A percentile compares a stretch with the other conserved stretches of the same genome.
These are phyloP conservation scores for Macaria liturata DNA, from an alignment of 2,888 invertebrate genomes.

Conservation along the genomic window DNA sequence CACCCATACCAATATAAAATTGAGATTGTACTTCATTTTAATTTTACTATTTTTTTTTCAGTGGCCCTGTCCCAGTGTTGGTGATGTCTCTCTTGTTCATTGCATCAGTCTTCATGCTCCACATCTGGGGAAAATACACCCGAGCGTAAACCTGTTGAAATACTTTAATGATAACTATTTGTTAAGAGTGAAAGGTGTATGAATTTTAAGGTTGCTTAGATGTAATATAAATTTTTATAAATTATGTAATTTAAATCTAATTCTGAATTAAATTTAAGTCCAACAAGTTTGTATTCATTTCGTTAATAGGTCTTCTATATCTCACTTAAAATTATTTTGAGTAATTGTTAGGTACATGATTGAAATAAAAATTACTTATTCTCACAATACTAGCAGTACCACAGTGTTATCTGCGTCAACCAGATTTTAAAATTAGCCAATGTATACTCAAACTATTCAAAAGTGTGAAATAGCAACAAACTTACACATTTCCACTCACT, in stretches of 20 bases:
- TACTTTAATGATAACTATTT: conserved; percentile 32
- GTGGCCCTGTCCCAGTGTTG: conserved; percentile 99
- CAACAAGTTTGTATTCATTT: conserved; percentile 20
- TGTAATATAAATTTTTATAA: conserved; percentile 44
- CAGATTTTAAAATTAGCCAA: no score
- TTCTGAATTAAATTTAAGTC: conserved; percentile 58
- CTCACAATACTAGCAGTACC: no score
- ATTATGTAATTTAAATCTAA: conserved; percentile 59
- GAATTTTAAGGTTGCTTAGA: conserved; percentile 32
- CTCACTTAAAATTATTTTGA: no score
- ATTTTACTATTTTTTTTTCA: conserved; percentile 72
- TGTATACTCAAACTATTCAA: no score
- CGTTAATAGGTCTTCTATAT: no score
- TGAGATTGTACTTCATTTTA: no score
- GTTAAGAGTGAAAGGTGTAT: conserved; percentile 47
- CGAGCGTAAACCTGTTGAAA: conserved; percentile 80
- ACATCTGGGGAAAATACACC: conserved; percentile 99
- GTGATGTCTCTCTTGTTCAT: conserved; percentile 99
- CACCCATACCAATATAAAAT: no score
- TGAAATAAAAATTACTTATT: no score
- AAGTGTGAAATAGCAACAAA: no score
- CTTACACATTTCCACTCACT: no score
- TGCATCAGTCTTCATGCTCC: conserved; percentile 99
- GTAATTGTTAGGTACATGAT: no score
- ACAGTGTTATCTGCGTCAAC: no score